Evolutionary conservation across 2,888 invertebrate species (phyloP).

Genomic region (Troglohyphantes excavatus): DNA sequence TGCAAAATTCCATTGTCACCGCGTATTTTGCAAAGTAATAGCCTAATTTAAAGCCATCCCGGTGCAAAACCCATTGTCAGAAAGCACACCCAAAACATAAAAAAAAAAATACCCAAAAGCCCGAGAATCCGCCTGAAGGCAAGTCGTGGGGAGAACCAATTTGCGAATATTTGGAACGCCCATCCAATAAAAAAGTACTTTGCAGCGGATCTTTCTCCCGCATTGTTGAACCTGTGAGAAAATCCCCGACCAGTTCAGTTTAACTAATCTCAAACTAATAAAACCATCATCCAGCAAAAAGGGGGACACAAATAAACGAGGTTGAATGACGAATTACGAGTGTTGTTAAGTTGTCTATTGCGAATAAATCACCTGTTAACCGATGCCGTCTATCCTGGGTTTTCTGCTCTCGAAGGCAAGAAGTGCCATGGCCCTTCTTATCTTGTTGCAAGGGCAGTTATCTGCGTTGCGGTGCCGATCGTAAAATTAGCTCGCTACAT

Average conservation of each 20-base stretch:
- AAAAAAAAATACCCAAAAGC: too few relatives aligned
- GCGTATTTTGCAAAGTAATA: background rate
- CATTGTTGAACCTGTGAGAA: background rate
- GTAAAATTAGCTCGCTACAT: slow-evolving; percentile 75
- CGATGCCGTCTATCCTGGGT: slow-evolving; percentile 44
- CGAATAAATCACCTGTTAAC: slow-evolving; percentile 71
- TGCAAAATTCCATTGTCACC: background rate
- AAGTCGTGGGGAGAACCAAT: background rate
- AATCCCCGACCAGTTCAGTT: background rate
- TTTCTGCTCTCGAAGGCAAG: slow-evolving; percentile 6
- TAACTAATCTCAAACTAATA: slow-evolving; percentile 22
- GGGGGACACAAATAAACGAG: too few relatives aligned
- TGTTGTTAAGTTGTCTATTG: slow-evolving; percentile 74
- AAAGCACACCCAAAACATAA: slow-evolving; percentile 4
- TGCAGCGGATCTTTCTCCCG: background rate
- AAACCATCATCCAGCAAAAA: slow-evolving; percentile 8
- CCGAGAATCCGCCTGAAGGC: background rate
- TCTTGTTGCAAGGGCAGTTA: slow-evolving; percentile 1
- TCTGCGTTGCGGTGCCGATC: slow-evolving; percentile 25
- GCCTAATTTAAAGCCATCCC: background rate
- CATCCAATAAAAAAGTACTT: slow-evolving; percentile 8
- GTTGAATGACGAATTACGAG: slow-evolving; percentile 68
- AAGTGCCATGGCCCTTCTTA: slow-evolving; percentile 46
- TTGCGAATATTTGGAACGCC: background rate
- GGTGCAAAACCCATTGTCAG: background rate